These are phyloP conservation scores for Drosophila dives DNA, from an alignment of 2,888 invertebrate genomes.

Conservation along the genomic window DNA sequence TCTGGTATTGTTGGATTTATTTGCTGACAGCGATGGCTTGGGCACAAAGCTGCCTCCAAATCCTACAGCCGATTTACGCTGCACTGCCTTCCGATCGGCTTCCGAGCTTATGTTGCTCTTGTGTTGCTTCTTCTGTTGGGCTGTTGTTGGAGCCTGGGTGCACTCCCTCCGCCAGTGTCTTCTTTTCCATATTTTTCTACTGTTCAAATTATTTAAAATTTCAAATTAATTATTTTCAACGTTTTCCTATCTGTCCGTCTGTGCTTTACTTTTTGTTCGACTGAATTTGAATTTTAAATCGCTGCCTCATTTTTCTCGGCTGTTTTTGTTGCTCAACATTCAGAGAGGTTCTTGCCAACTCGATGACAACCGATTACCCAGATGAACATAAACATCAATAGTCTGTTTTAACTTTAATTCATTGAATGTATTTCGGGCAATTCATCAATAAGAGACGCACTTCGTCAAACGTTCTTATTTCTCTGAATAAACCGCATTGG, in stretches of 20 bases:
- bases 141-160: conserved; percentile 20
- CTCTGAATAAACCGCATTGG: no score
- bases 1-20: neutral
- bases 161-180: conserved; percentile 46
- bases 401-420: neutral
- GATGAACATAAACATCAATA: neutral
- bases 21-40: neutral
- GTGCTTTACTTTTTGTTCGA: conserved; percentile 3
- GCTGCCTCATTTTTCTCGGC: conserved; percentile 20
- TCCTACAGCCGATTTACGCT: conserved; percentile 9
- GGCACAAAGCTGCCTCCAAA: conserved; percentile 25
- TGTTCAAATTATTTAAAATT: neutral
- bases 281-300: conserved; percentile 38
- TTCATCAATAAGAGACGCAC: neutral
- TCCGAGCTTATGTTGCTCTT: neutral
- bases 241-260: neutral
- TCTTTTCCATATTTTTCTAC: no score
- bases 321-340: conserved; percentile 1
- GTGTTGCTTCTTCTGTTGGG: neutral
- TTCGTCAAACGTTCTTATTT: neutral
- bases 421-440: neutral
- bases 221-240: neutral
- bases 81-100: neutral
- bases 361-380: conserved; percentile 5
- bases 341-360: neutral